Base-by-base conservation (phyloP, 2,113 vertebrate species). In the Tetrao urogallus region DNA sequence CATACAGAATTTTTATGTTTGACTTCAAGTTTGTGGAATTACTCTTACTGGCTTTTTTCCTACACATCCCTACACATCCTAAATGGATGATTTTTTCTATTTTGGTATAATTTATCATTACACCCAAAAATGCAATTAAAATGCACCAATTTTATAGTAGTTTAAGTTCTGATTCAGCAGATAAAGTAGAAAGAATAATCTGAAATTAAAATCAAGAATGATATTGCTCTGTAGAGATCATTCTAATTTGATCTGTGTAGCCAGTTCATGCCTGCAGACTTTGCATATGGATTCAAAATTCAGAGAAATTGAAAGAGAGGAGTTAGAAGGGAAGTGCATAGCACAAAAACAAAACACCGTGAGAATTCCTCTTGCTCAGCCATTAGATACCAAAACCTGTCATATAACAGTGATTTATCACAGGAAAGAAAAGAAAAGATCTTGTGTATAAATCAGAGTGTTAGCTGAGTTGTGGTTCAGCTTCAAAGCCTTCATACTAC, bases 401-500 rank as follows among this genome's bases (percentile, higher is more conserved):
- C 4, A 0, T 54, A 57, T 43, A 78, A 52, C 58, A 74, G 52
- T 72, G 69, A 94, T 95, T 94, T 75, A 94, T 81, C 81, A 82
- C 91, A 91, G 95, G 91, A 95, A 96, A 75, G 66, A 92, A 47
- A 77, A 64, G 92, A 50, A 91, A 90, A 91, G 70, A 84, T 70
- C 6, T 6, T 86, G 80, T 93, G 48, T 88, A 75, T 95, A 97
- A 93, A 88, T 91, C 72, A 95, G 72, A 96, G 48, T 24, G 61
- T 81, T 90, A 75, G 72, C 57, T 69, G 73, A 92, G 69, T 34
- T 81, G 85, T 81, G 65, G 30, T 52, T 90, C 79, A 70, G 1
- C 90, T 94, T 95, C 95, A 97, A 96, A 97, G 91, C 40, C 27
- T 91, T 88, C 74, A 84, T 61, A 70, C 54, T 94, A 94, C 79